Conservation (phyloP, 2,888 invertebrate genomes). For the Theretra japonica region DNA sequence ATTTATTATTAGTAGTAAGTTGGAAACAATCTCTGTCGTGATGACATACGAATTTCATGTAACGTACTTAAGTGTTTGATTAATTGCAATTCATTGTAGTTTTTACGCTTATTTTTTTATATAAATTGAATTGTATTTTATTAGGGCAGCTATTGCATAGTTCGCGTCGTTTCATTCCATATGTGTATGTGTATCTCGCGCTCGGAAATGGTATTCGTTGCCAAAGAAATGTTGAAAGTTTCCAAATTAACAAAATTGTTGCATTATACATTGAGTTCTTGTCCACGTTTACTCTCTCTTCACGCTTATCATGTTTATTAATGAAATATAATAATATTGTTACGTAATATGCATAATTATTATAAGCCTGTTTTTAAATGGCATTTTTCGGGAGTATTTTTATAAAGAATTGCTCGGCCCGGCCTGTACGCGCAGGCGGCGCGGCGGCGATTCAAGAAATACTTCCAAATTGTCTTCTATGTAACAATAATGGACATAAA, state of each 20-base stretch:
- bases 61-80: conserved; percentile 76
- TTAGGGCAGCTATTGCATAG: conserved; percentile 80
- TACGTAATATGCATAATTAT: conserved; percentile 79
- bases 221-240: conserved; percentile 77
- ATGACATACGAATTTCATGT: conserved; percentile 74
- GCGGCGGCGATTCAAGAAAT: conserved; percentile 57
- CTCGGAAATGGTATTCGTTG: conserved; percentile 71
- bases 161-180: conserved; percentile 75
- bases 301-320: conserved; percentile 71
- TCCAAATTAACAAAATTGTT: conserved; percentile 61
- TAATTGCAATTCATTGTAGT: conserved; percentile 66
- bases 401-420: conserved; percentile 48
- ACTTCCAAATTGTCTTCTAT: conserved; percentile 70
- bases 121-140: conserved; percentile 70
- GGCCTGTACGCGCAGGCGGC: conserved; percentile 39
- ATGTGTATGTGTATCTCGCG: conserved; percentile 63
- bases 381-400: conserved; percentile 77
- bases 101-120: conserved; percentile 77
- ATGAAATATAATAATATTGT: conserved; percentile 68
- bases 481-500: conserved; percentile 65
- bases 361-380: conserved; percentile 66
- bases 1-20: conserved; percentile 71
- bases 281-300: conserved; percentile 61
- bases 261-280: conserved; percentile 57
- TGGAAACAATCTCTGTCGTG: conserved; percentile 67